These are phyloP conservation scores for Agelastica alni DNA, from an alignment of 2,888 invertebrate species.

Conservation along the genomic window DNA sequence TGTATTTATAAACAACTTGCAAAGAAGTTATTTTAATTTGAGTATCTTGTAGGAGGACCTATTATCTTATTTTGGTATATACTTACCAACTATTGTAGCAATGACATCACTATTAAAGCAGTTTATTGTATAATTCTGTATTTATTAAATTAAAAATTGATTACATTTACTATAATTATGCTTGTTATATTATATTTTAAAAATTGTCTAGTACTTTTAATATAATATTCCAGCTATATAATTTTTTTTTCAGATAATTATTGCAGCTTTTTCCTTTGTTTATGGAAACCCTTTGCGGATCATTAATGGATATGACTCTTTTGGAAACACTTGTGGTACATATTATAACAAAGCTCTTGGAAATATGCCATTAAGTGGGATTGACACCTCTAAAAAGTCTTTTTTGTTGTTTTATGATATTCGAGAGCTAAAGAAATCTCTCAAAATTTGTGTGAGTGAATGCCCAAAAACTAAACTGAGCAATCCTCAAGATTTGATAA, in stretches of 20 bases:
- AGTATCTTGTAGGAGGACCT: no score
- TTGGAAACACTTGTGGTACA: conserved; percentile 92
- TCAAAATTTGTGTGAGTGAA: conserved; percentile 87
- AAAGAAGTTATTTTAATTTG: no score
- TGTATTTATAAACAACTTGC: no score
- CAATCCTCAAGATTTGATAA: conserved; percentile 68
- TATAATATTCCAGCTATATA: no score
- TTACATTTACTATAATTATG: no score
- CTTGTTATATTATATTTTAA: no score
- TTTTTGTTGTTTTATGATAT: conserved; percentile 85
- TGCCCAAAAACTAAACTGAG: conserved; percentile 76
- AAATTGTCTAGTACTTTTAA: no score
- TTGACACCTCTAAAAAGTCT: conserved; percentile 77
- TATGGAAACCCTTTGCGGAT: conserved; percentile 85
- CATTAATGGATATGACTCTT: conserved; percentile 91
- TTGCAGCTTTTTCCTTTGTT: conserved; percentile 85
- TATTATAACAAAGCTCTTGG: conserved; percentile 75
- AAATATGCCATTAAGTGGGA: conserved; percentile 76
- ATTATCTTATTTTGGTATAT: no score
- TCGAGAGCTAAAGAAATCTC: conserved; percentile 71
- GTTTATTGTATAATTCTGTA: no score
- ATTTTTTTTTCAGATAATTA: conserved; percentile 68
- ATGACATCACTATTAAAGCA: no score
- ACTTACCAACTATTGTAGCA: no score
- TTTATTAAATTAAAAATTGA: no score